A percentile compares a stretch with the other conserved stretches of the same genome.
These are phyloP conservation scores for Periplaneta americana DNA, from an alignment of 1,140 invertebrate species.

Conservation along the genomic window DNA sequence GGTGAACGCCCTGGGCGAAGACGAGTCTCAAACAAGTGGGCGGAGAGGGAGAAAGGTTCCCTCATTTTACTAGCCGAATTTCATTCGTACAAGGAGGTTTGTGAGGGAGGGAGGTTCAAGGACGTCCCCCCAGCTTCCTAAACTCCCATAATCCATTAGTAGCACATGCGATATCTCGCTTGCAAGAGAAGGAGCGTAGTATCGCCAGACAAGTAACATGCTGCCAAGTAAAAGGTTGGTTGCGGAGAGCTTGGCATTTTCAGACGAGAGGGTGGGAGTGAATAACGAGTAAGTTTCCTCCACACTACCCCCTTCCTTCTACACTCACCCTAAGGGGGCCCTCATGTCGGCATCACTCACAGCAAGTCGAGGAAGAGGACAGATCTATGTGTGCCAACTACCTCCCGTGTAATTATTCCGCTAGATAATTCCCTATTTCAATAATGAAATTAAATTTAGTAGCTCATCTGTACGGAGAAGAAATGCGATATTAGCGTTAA, in stretches of 20 bases:
- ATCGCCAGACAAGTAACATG: not conserved
- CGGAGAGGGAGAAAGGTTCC: not conserved
- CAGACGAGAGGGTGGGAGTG: not conserved
- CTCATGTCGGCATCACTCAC: not conserved
- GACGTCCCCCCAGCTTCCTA: not conserved
- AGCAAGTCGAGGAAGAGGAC: too few species aligned
- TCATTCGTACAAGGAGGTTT: not conserved
- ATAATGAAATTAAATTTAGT: not conserved
- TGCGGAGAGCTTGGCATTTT: too few species aligned
- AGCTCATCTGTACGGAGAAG: not conserved
- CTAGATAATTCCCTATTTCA: not conserved
- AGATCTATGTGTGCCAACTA: too few species aligned
- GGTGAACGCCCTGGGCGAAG: too few species aligned
- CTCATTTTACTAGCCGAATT: slow-evolving; percentile 4
- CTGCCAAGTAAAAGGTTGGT: not conserved
- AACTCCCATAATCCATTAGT: slow-evolving; percentile 12
- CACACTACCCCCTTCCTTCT: not conserved
- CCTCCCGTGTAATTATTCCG: not conserved
- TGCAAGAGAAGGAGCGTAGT: not conserved
- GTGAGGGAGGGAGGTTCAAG: not conserved
- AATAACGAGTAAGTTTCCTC: not conserved
- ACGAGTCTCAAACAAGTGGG: too few species aligned
- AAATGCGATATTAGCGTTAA: not conserved
- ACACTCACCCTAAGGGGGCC: not conserved
- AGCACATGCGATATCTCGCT: not conserved